Percentiles rank a stretch among this genome's conserved stretches.
phyloP scores from a whole-genome alignment of 2,888 invertebrate species.

The Augiades crinisus region DNA sequence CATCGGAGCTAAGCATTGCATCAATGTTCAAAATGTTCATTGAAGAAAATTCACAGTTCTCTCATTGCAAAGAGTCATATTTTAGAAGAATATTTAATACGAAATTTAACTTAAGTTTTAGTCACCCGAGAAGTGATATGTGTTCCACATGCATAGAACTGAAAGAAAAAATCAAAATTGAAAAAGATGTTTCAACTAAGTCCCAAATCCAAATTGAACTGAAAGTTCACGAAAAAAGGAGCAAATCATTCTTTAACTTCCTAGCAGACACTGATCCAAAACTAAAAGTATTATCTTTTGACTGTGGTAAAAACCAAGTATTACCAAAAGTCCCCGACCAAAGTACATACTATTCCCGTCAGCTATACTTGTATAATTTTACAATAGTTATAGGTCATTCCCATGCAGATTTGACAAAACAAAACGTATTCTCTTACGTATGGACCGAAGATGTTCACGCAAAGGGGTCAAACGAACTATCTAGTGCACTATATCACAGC shows the following conservation, averaged over 20 bases:
- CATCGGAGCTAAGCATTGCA: slow-evolving; percentile 26
- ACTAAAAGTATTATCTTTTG: slow-evolving; percentile 6
- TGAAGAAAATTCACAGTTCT: slow-evolving; percentile 26
- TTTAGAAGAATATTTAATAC: slow-evolving; percentile 28
- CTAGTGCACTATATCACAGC: no score
- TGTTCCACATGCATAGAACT: slow-evolving; percentile 21
- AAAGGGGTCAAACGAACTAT: no score
- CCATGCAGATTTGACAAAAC: no score
- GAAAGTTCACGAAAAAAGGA: not conserved
- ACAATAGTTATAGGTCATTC: no score
- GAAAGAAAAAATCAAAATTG: slow-evolving; percentile 9
- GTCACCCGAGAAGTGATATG: slow-evolving; percentile 29
- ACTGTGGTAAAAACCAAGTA: slow-evolving; percentile 23
- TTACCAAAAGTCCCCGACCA: no score
- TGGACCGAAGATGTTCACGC: no score
- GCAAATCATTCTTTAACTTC: no score
- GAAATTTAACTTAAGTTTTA: slow-evolving; percentile 28
- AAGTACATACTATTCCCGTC: no score
- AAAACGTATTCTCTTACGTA: no score
- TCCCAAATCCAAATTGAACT: not conserved
- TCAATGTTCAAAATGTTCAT: slow-evolving; percentile 33
- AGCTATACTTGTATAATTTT: no score
- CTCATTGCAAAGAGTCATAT: slow-evolving; percentile 29
- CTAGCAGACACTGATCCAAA: no score
- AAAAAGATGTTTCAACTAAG: not conserved